Evolutionary conservation across 2,113 vertebrate genomes (phyloP), one percentile per base, ranked within the genome.

Genomic region (Petromus typicus): DNA sequence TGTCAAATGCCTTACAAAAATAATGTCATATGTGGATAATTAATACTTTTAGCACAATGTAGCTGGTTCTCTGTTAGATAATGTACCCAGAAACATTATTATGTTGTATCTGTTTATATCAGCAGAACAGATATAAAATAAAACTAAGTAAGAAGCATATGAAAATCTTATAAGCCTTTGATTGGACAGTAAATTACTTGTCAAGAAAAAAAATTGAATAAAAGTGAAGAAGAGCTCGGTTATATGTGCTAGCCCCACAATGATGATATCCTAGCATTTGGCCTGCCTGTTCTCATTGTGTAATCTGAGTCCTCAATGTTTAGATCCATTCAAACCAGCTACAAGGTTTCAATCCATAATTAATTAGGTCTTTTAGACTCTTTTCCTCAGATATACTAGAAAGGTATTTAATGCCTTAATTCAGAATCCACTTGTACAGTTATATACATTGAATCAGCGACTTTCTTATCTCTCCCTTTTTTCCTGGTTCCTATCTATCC

Each of bases 1-100:
- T 96, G 14, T 30, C 83, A 94, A 94, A 63, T 92, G n/a, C 18
- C 40, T 92, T 56, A 54, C 61, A 80, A 94, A 69, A 71, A 85
- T 92, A 96, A 95, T 66, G 40, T 85, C 63, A 92, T 34, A 10
- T 94, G 12, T 67, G 90, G 71, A 84, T 92, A 14, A 90, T 88
- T 84, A 92, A 87, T 91, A 89, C 43, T 64, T 92, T 37, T 27
- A 92, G 54, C 25, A 84, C n/a, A 87, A 92, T 86, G 2, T 20
- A 93, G 61, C 5, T 37, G 66, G 88, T 54, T 54, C 25, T 91
- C 20, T 92, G 7, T 63, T 88, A 80, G 59, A 34, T 48, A 89
- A 90, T 54, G 22, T 20, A 61, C 23, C 14, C 32, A 80, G 51
- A 76, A n/a, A n/a, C n/a, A 82, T 69, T 92, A 80, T 86, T 87